Conservation (phyloP, 2,113 vertebrate species). For the Pyrgilauda ruficollis region DNA sequence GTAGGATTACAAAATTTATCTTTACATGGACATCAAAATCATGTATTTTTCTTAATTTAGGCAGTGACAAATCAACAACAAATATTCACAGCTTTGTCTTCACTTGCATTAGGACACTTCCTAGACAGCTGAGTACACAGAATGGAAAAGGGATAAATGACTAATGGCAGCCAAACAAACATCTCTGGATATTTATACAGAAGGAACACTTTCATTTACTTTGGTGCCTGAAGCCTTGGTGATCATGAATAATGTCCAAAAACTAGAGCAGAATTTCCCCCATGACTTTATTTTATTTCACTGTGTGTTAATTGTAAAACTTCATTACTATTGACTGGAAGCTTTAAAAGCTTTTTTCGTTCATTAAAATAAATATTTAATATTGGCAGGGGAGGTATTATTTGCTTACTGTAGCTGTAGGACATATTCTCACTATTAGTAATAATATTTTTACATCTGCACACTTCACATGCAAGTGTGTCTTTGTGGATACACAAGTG, state of each 20-base stretch:
- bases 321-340: background rate
- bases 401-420: conserved; percentile 3
- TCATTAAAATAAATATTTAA: background rate
- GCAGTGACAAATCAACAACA: background rate
- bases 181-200: background rate
- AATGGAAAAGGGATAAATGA: background rate
- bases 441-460: background rate
- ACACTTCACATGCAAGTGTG: background rate
- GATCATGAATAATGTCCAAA: background rate
- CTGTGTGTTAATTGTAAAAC: background rate
- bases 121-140: background rate
- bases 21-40: background rate
- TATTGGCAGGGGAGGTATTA: background rate
- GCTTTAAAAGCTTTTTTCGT: background rate
- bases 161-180: background rate
- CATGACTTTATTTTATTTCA: background rate
- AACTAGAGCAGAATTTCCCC: background rate
- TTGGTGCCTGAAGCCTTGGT: background rate
- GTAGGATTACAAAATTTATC: background rate
- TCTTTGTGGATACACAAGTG: background rate
- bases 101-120: background rate
- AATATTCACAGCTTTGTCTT: background rate
- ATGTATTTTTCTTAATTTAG: background rate
- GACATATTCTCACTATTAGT: background rate
- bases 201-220: background rate